Percentiles rank a stretch among this genome's conserved stretches.
Evolutionary conservation across 2,113 vertebrate genomes (phyloP).

Genomic region (Albula goreensis): DNA sequence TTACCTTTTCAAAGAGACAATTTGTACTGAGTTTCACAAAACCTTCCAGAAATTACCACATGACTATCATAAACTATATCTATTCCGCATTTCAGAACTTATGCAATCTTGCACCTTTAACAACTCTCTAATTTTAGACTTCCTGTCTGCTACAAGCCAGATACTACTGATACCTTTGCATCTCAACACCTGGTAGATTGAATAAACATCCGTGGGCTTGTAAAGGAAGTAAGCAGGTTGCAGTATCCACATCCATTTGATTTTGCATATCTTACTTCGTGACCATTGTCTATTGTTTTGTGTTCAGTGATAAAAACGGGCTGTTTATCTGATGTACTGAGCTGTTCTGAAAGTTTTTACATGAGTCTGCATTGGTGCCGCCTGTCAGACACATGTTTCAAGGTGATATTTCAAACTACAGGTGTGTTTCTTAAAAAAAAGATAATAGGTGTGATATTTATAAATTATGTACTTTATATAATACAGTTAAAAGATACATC

Average conservation of each 20-base stretch:
- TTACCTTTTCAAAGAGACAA: neutral
- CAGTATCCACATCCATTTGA: constrained; percentile 16
- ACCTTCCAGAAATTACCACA: neutral
- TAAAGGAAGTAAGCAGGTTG: constrained; percentile 44
- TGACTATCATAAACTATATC: constrained; percentile 7
- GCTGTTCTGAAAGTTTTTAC: constrained; percentile 39
- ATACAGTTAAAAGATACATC: neutral
- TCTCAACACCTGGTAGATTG: constrained; percentile 33
- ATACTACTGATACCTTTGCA: constrained; percentile 40
- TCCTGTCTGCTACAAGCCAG: constrained; percentile 36
- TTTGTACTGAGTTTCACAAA: neutral
- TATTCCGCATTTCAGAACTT: constrained; percentile 26
- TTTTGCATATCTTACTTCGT: constrained; percentile 65
- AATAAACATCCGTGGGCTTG: constrained; percentile 48
- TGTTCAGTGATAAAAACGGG: constrained; percentile 44
- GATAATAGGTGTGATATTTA: neutral
- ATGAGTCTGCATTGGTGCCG: constrained; percentile 22
- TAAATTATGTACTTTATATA: constrained; percentile 17
- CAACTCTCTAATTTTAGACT: neutral
- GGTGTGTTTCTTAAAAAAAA: constrained; percentile 29
- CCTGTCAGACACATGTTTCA: constrained; percentile 39
- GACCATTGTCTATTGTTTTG: constrained; percentile 58
- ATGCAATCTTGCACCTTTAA: constrained; percentile 24
- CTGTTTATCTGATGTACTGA: constrained; percentile 49
- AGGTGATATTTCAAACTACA: constrained; percentile 34